Evolutionary conservation across 2,888 invertebrate genomes (phyloP), one percentile per base, ranked within the genome.

Genomic region (Acronicta leporina): DNA sequence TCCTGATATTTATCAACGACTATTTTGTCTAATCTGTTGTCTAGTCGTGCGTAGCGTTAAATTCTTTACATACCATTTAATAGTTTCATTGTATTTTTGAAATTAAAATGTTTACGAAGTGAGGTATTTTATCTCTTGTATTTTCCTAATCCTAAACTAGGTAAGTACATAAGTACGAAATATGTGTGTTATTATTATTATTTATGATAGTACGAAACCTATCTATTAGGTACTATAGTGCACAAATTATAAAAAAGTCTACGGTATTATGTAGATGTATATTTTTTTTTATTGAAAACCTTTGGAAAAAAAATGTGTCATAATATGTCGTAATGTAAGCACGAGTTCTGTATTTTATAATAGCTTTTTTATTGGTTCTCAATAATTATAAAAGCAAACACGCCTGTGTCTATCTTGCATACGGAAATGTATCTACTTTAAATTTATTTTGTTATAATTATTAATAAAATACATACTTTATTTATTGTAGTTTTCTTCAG

Each of bases 391-490:
- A 40, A 49, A 35, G 48, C 63, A 56, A 47, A 56, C 41, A 63
- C 13, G 40, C 44, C 55, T 61, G 58, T 40, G 54, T 62, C 66
- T 33, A 59, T 41, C 63, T 56, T 66, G 63, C 60, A 46, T 67
- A 66, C 49, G 55, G 59, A 59, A 69, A 55, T 69, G 54, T 78
- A 64, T 61, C 58, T 61, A 66, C 60, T 41, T 59, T 70, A 62
- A 55, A 68, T 64, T 77, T 77, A 73, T 66, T 73, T 77, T 79
- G 74, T 80, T 80, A 74, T 73, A 46, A 77, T 80, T 79, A 75
- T 78, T 63, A 79, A 73, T 73, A 68, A 78, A 79, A 74, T 69
- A 70, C 68, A 79, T 59, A 60, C 65, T 66, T 60, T 53, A 48
- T 48, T 42, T 14, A 48, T 48, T 25, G 40, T 44, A 20, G 47